Conservation (phyloP, 2,113 vertebrate genomes). For the Cynopterus brachyotis region DNA sequence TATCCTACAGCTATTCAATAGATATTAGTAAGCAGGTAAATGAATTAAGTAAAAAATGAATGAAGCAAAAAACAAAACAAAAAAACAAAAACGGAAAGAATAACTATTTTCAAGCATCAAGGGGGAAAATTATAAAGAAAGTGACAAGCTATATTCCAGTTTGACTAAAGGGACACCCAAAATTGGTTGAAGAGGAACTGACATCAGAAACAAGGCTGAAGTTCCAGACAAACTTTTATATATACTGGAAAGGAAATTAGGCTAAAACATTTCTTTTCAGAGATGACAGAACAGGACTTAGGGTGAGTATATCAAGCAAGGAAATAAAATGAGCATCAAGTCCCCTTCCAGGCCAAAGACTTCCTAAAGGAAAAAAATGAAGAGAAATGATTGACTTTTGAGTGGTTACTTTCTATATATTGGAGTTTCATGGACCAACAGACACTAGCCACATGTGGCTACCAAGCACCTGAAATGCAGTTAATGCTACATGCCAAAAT, state of each 20-base stretch:
- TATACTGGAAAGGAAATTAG: neutral
- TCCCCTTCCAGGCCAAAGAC: neutral
- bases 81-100: neutral
- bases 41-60: neutral
- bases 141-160: neutral
- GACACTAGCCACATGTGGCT: neutral
- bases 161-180: neutral
- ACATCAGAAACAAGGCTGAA: neutral
- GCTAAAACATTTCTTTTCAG: conserved; percentile 3
- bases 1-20: neutral
- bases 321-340: neutral
- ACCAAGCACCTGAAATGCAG: neutral
- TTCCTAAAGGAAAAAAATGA: neutral
- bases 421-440: neutral
- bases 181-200: neutral
- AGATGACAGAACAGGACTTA: neutral
- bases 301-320: conserved; percentile 3
- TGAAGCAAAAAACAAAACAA: neutral
- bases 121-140: conserved; percentile 1
- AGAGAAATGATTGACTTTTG: conserved; percentile 13
- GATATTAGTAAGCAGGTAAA: neutral
- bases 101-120: neutral
- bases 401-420: neutral
- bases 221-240: neutral
- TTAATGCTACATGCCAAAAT: neutral